Evolutionary conservation across 1,140 invertebrate genomes (phyloP).

Genomic region (Acyrthosiphon pisum): DNA sequence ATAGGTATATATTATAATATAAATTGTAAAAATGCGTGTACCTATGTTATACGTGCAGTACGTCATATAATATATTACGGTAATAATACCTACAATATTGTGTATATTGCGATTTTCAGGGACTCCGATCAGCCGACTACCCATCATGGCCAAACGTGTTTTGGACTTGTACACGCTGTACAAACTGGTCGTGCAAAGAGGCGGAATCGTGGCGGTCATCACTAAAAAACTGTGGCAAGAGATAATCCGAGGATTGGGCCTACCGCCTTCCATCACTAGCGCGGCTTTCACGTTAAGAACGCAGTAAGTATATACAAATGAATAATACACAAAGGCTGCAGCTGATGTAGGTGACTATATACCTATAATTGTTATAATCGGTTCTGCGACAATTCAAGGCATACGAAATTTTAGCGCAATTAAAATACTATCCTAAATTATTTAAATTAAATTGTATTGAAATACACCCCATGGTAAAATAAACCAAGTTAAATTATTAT

Average conservation of each 20-base stretch:
- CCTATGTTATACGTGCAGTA: rapidly evolving
- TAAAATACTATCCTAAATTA: no score
- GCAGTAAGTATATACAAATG: slow-evolving; percentile 79
- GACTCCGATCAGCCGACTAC: slow-evolving; percentile 96
- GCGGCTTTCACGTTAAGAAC: slow-evolving; percentile 98
- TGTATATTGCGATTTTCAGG: slow-evolving; percentile 68
- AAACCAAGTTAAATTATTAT: no score
- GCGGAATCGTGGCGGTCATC: slow-evolving; percentile 99
- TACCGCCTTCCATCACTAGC: slow-evolving; percentile 98
- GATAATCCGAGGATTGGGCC: slow-evolving; percentile 98
- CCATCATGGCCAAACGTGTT: slow-evolving; percentile 99
- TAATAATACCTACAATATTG: no score
- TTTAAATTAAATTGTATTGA: no score
- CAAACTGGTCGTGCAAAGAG: slow-evolving; percentile 96
- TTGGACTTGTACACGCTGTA: slow-evolving; percentile 98
- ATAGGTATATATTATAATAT: no score
- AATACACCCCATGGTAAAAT: no score
- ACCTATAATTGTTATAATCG: no score
- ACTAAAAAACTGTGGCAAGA: slow-evolving; percentile 99
- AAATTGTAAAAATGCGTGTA: no score
- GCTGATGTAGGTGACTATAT: no score
- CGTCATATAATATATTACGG: no score
- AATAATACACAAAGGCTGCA: not conserved
- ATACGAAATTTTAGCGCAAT: no score
- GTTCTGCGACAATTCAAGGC: no score